A percentile compares a stretch with the other conserved stretches of the same genome.
Conservation (phyloP, 2,113 vertebrate species). For the Peromyscus polionotus region DNA sequence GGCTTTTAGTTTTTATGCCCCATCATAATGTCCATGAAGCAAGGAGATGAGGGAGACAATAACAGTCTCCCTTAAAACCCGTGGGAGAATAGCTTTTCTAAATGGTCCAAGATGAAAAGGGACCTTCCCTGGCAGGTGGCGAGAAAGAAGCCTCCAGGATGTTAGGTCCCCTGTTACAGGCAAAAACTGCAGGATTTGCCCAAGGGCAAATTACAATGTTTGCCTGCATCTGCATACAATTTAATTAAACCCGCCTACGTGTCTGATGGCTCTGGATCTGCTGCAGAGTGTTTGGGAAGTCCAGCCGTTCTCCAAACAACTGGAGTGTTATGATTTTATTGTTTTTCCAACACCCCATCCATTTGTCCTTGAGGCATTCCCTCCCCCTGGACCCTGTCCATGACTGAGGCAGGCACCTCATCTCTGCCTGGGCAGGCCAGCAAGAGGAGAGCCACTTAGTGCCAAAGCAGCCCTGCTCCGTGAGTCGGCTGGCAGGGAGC, state of each 20-base stretch:
- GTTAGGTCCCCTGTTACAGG: constrained; percentile 66
- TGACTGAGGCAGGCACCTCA: constrained; percentile 66
- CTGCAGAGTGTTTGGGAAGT: constrained; percentile 80
- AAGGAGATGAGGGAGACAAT: not conserved
- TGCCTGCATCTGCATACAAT: constrained; percentile 82
- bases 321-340: constrained; percentile 83
- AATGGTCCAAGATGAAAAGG: not conserved
- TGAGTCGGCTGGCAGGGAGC: constrained; percentile 84
- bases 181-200: constrained; percentile 80
- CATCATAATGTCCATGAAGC: not conserved
- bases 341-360: constrained; percentile 86
- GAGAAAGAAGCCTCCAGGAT: constrained; percentile 67
- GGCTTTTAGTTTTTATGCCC: not conserved
- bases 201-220: constrained; percentile 85
- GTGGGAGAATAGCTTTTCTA: not conserved
- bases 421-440: constrained; percentile 85
- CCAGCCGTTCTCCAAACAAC: constrained; percentile 84
- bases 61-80: not conserved
- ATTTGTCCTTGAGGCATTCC: constrained; percentile 87
- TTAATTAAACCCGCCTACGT: constrained; percentile 82
- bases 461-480: constrained; percentile 80
- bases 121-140: not conserved
- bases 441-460: constrained; percentile 70
- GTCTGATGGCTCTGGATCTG: constrained; percentile 77
- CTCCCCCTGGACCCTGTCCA: constrained; percentile 84